These are phyloP conservation scores for Zonotrichia leucophrys DNA, from an alignment of 2,113 vertebrate species.

Conservation along the genomic window DNA sequence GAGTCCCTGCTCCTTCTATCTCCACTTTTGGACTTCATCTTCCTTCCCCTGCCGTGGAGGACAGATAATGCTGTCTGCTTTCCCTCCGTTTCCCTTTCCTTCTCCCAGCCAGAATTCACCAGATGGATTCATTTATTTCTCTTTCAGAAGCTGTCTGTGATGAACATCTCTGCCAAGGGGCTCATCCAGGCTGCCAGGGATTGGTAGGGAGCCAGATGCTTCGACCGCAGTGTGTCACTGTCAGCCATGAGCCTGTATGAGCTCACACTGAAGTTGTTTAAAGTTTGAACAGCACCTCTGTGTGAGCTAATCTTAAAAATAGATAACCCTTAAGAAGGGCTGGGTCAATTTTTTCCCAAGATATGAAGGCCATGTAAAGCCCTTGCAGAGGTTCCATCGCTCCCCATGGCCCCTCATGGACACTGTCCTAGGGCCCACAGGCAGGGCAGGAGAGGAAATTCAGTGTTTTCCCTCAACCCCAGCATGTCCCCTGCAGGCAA, in stretches of 20 bases:
- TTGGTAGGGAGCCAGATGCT: neutral
- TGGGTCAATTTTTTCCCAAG: neutral
- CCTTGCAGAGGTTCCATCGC: neutral
- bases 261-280: neutral
- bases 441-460: neutral
- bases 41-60: fast-evolving
- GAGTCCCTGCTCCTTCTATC: neutral
- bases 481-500: neutral
- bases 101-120: neutral
- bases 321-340: neutral
- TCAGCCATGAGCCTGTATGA: neutral
- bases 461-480: neutral
- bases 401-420: neutral
- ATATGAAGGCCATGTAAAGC: neutral
- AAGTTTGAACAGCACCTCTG: neutral
- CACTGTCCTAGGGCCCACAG: neutral
- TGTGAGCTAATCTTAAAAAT: neutral
- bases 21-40: neutral
- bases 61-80: neutral
- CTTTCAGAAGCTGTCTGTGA: neutral
- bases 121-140: neutral
- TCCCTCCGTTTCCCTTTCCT: neutral
- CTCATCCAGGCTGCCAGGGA: neutral
- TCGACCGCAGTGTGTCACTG: fast-evolving
- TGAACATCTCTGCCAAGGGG: neutral